A percentile compares a stretch with the other conserved stretches of the same genome.
Conservation (phyloP, 2,888 invertebrate species). For the Chrysodeixis includens region DNA sequence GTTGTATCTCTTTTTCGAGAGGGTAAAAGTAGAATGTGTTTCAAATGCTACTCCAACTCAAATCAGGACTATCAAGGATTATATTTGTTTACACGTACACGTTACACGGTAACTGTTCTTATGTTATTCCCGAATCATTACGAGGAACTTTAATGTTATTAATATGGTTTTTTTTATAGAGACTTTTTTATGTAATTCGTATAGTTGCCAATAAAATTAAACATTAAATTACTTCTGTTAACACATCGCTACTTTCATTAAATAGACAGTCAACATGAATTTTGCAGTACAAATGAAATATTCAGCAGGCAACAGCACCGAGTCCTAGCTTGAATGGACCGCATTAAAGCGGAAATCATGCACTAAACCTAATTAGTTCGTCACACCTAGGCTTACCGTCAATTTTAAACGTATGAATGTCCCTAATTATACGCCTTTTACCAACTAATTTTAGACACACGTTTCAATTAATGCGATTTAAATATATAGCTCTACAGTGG, state of each 20-base stretch:
- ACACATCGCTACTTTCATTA: no score
- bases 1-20: background rate
- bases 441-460: background rate
- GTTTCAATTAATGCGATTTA: background rate
- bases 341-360: background rate
- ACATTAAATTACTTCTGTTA: no score
- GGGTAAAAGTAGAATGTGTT: background rate
- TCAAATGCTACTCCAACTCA: background rate
- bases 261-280: no score
- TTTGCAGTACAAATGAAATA: background rate
- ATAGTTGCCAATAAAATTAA: no score
- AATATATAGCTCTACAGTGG: background rate
- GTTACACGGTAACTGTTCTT: no score
- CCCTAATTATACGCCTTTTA: background rate
- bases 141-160: no score
- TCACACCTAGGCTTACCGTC: background rate
- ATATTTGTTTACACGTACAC: no score
- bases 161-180: no score
- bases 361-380: slow-evolving; percentile 5
- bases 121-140: no score
- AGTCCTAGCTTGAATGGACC: background rate
- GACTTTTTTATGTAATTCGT: no score
- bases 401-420: background rate
- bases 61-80: background rate
- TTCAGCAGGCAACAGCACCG: background rate